Base-by-base conservation (phyloP, 2,888 invertebrate species). In the Erebia ligea region DNA sequence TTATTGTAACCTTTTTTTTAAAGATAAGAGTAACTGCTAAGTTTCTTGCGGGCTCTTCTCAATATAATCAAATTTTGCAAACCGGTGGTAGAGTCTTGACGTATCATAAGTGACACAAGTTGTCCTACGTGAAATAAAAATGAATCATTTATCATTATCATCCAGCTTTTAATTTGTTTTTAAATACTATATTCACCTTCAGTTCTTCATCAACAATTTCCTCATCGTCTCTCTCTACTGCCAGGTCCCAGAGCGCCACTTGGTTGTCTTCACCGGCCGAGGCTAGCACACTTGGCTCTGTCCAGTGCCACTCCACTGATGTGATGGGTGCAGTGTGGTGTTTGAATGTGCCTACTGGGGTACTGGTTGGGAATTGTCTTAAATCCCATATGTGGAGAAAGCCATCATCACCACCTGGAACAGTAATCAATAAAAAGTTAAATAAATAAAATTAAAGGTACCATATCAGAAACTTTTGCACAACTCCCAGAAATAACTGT, bases 241-340 rank as follows among this genome's bases (percentile, higher is more conserved):
- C 96, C 77, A 99, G 94, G 92, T 99, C 99, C 99, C 99, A 99
- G 40, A 99, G 93, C 0, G 98, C 98, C 50, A 99, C 96, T 90
- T 99, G 99, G 91, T 99, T 96, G 86, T 99, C 99, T 71, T 97
- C 97, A 0, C 98, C 98, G 2, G 95, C 97, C 0, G 98, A 98
- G 1, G 98, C 98, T 80, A 99, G 96, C 6, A 99, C 98, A 40
- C 99, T 98, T 0, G 97, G 95, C 86, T 99, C 99, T 2, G 94
- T 94, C 75, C 98, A 98, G 91, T 98, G 97, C 99, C 99, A 99
- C 88, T 99, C 98, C 6, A 99, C 96, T 0, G 99, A 98, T 0
- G 98, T 99, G 68, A 99, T 96, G 2, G 99, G 97, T 59, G 96
- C 96, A 3, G 96, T 96, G 88, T 99, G 99, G 85, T 99, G 98